These are phyloP conservation scores for Tiliacea aurago DNA, from an alignment of 2,888 invertebrate species.

Conservation along the genomic window DNA sequence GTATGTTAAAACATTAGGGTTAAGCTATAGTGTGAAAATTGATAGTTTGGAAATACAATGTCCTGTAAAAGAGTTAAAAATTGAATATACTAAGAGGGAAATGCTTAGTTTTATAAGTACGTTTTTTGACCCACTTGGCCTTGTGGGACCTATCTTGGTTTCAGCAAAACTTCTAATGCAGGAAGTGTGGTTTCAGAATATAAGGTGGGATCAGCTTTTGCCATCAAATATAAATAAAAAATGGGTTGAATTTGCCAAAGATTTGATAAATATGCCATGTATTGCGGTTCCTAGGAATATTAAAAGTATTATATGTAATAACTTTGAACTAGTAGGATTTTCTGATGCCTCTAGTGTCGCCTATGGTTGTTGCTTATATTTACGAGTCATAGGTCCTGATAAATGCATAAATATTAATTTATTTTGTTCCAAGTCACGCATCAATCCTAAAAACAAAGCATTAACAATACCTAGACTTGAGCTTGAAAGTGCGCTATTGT, in stretches of 20 bases:
- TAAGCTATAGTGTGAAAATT: not conserved
- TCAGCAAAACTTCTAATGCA: not conserved
- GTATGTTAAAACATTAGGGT: not conserved
- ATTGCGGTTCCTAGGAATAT: not conserved
- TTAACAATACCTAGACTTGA: no score
- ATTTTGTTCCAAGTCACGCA: no score
- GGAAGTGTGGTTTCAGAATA: not conserved
- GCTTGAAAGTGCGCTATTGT: no score
- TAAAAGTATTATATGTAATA: not conserved
- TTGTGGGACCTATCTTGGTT: not conserved
- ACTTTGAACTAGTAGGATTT: not conserved
- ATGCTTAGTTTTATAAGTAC: not conserved
- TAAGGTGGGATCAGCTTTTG: no score
- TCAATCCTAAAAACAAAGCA: no score
- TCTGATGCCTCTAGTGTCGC: not conserved
- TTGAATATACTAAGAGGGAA: not conserved
- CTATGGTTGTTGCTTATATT: not conserved
- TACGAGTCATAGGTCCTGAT: not conserved
- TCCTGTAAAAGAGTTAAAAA: not conserved
- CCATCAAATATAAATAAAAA: no score
- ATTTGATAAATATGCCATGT: not conserved
- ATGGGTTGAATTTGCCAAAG: no score
- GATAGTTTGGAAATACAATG: not conserved
- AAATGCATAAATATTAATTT: not conserved
- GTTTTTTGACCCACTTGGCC: not conserved